phyloP scores from a whole-genome alignment of 2,113 vertebrate genomes.

The Prolemur simus region DNA sequence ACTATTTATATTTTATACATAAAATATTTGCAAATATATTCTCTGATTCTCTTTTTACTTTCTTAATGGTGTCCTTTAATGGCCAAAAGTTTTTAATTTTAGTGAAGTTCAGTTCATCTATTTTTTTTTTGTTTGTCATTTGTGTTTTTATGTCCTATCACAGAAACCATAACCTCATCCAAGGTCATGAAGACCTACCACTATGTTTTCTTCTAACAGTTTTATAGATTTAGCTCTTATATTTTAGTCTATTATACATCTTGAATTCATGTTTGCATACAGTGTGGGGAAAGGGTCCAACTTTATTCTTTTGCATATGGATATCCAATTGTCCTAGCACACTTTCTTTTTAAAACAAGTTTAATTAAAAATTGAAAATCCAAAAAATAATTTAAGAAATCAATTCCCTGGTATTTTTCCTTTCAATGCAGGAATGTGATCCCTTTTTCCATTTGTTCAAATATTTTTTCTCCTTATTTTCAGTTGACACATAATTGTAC shows the following conservation, averaged over 20 bases:
- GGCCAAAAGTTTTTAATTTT: not conserved
- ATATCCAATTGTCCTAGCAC: not conserved
- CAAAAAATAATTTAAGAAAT: not conserved
- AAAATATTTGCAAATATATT: not conserved
- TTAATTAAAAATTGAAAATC: not conserved
- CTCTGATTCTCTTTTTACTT: not conserved
- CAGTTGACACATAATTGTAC: not conserved
- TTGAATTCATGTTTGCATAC: not conserved
- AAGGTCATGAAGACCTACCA: not conserved
- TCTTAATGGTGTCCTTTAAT: not conserved
- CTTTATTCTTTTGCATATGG: not conserved
- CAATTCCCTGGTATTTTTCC: not conserved
- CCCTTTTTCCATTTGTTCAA: not conserved
- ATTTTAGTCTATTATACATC: not conserved
- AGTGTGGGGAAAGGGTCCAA: not conserved
- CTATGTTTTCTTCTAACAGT: not conserved
- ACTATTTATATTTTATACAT: not conserved
- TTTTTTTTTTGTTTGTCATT: not conserved
- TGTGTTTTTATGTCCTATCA: not conserved
- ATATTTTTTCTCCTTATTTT: not conserved
- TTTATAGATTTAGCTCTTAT: not conserved
- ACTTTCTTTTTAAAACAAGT: not conserved
- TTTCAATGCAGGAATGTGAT: not conserved
- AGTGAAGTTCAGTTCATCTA: not conserved
- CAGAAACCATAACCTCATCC: not conserved